Evolutionary conservation across 2,888 invertebrate species (phyloP), one percentile per base, ranked within the genome.

Genomic region (Nephrotoma flavescens): DNA sequence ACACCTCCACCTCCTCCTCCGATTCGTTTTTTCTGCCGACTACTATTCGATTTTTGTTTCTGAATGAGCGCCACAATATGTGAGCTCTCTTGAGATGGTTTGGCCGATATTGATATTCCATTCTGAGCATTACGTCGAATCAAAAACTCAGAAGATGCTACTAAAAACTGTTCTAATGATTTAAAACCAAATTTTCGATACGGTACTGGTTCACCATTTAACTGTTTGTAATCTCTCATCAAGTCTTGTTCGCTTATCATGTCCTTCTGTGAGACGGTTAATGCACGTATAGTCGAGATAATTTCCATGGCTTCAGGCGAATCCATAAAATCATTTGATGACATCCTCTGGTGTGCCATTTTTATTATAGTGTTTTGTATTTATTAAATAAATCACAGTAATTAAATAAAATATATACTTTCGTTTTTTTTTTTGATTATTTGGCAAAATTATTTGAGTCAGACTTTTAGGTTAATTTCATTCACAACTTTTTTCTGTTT

Each of bases 131-230:
- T 84, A n/a, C 41, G 84, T 11, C 83, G 92, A n/a, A 91, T 91
- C 7, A 93, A 91, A 89, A 92, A 93, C 89, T 95, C 92, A 42
- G 93, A 93, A 11, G 94, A 93, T 19, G 93, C 92, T 88, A 92
- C 92, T 47, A 96, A 91, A 88, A 96, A 92, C 52, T 94, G 93
- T 87, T 94, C 93, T 7, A 95, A 90, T 7, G 91, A 91, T 57
- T 91, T 89, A 90, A 92, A 95, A 5, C 95, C 95, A 87, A 95
- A 91, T 88, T 92, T 92, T 87, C 90, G 91, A 89, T 91, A 95
- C 6, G 95, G 95, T 88, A 96, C 94, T 88, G 91, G 91, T 89
- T 93, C 93, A 42, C 95, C 95, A 89, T 95, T 94, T 42, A 95
- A 90, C 88, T 93, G 93, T 86, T 90, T 91, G 90, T 94, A 95